Evolutionary conservation across 2,113 vertebrate species (phyloP), one percentile per base, ranked within the genome.

Genomic region (Ptyas mucosa): DNA sequence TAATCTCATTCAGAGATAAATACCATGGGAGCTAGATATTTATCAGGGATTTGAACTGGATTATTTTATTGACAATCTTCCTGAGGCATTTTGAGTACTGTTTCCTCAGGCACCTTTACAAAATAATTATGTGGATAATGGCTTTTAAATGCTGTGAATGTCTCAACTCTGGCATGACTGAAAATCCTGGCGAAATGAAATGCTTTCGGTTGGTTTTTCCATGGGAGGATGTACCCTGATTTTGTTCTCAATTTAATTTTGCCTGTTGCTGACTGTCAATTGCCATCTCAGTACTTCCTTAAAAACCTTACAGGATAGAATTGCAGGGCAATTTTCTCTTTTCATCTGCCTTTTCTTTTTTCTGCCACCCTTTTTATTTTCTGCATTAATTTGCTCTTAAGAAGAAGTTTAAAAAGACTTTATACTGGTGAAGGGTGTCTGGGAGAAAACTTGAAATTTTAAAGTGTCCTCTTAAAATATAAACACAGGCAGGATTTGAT

Each of bases 191-290:
- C 94, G 95, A 97, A 97, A 96, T 94, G 6, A 95, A 91, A 21
- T 94, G 49, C 92, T 95, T 57, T 24, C 24, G 86, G 90, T 92
- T 91, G 92, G 85, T 95, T 96, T 95, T 85, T 95, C 53, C 52
- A 69, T n/a, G 88, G 64, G 39, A 91, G 29, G n/a, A 89, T 95
- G 90, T 92, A 97, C 92, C 92, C 49, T 93, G 95, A 18, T 87
- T 96, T 97, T 95, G 23, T 2, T 75, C 69, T 94, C 93, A 92
- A 34, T 96, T 97, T 96, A 95, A 93, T 96, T 97, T 97, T 97
- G 85, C 94, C 95, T 97, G 96, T 97, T 95, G 69, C 85, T 94
- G 91, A 69, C 90, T 89, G 29, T 91, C 88, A 26, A 52, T 93
- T 95, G 88, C 92, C 26, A 3, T 90, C 26, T 85, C 46, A 52